These are phyloP conservation scores for Calameuta filiformis DNA, from an alignment of 2,888 invertebrate genomes.

Conservation along the genomic window DNA sequence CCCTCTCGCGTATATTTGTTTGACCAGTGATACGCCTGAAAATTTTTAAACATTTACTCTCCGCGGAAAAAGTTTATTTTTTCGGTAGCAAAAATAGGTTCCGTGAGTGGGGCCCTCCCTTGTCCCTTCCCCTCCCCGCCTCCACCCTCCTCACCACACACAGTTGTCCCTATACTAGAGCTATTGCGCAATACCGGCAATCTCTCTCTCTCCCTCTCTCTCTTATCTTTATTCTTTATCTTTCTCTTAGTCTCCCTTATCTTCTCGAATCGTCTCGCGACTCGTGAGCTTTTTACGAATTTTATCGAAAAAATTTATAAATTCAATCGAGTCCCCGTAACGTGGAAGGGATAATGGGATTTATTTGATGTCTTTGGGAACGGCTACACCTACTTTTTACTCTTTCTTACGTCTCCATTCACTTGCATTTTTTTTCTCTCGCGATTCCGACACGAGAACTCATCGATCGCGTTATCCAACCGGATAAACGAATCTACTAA, in stretches of 20 bases:
- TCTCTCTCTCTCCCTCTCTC: background rate
- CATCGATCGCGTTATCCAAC: background rate
- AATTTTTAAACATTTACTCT: conserved; percentile 25
- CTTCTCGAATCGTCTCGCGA: background rate
- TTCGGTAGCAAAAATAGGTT: conserved; percentile 21
- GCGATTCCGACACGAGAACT: background rate
- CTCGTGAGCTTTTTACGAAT: background rate
- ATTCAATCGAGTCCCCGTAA: background rate
- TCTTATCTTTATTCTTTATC: background rate
- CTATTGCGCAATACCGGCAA: background rate
- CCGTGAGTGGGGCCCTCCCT: conserved; percentile 13
- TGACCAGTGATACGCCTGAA: conserved; percentile 23
- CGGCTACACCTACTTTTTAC: background rate
- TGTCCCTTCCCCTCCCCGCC: background rate
- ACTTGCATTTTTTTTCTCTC: background rate
- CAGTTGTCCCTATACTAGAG: background rate
- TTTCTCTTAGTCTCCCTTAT: no score
- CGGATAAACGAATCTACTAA: background rate
- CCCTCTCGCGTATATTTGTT: conserved; percentile 19
- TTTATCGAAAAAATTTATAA: background rate
- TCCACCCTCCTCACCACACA: background rate
- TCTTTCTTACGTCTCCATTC: background rate
- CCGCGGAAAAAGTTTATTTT: conserved; percentile 23
- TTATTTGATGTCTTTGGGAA: background rate
- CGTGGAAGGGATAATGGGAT: background rate